Conservation (phyloP, 2,888 invertebrate species). For the Zaprionus bogoriensis region DNA sequence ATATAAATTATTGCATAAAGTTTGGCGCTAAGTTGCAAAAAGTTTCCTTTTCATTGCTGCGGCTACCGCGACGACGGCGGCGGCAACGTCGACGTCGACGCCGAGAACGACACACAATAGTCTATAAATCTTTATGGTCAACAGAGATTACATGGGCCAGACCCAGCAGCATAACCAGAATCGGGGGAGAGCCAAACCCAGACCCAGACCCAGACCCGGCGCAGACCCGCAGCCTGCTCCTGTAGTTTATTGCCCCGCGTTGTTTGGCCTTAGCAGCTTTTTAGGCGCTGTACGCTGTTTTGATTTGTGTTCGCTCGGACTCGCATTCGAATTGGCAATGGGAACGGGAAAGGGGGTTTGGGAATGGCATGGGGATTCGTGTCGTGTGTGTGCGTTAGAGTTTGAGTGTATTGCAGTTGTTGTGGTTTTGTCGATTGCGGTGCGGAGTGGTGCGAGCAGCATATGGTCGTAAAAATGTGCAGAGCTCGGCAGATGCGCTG, state of each 20-base stretch:
- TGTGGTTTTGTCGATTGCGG: slow-evolving; percentile 32
- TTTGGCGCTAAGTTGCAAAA: slow-evolving; percentile 80
- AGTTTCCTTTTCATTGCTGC: slow-evolving; percentile 78
- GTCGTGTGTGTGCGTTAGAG: slow-evolving; percentile 10
- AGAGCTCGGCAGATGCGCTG: slow-evolving; percentile 57
- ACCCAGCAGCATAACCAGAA: slow-evolving; percentile 25
- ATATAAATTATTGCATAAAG: slow-evolving; percentile 81
- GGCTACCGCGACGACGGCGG: slow-evolving; percentile 45
- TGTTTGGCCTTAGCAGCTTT: slow-evolving; percentile 63
- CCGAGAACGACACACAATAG: slow-evolving; percentile 72
- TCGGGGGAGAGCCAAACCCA: too few species aligned
- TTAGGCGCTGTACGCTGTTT: slow-evolving; percentile 70
- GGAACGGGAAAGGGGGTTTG: too few species aligned
- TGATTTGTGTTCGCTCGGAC: slow-evolving; percentile 68
- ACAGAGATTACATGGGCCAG: slow-evolving; percentile 76
- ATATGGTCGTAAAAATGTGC: slow-evolving; percentile 75
- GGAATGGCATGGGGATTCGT: too few species aligned
- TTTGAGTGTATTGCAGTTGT: slow-evolving; percentile 37
- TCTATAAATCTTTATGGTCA: slow-evolving; percentile 79
- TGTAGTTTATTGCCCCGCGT: slow-evolving; percentile 67
- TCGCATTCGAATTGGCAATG: slow-evolving; percentile 24
- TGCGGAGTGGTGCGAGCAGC: slow-evolving; percentile 35
- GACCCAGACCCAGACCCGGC: background rate
- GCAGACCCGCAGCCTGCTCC: slow-evolving; percentile 30
- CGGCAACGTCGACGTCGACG: slow-evolving; percentile 9